Conservation (phyloP, 1,140 invertebrate genomes). For the Hypsibius dujardini region DNA sequence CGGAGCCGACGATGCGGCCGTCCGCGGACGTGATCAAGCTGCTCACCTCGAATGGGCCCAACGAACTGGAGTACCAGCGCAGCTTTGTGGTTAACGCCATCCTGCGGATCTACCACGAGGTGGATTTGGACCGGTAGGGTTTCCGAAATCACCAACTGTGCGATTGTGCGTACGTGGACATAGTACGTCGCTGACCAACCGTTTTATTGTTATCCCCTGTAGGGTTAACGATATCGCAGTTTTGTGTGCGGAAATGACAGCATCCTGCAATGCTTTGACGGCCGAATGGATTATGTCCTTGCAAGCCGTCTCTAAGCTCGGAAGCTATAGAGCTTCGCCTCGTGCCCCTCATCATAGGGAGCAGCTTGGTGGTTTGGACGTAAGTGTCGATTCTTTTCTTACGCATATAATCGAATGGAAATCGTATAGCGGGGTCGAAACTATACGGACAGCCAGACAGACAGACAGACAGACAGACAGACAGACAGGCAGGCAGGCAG, state of each 20-base stretch:
- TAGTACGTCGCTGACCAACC: no score
- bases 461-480: no score
- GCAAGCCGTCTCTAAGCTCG: not conserved
- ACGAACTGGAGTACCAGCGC: slow-evolving; percentile 56
- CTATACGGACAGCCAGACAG: no score
- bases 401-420: no score
- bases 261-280: slow-evolving; percentile 71
- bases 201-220: not conserved
- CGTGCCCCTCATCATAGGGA: no score
- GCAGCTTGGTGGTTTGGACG: no score
- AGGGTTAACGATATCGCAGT: slow-evolving; percentile 83
- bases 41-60: slow-evolving; percentile 34
- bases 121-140: slow-evolving; percentile 31
- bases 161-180: not conserved
- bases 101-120: slow-evolving; percentile 57
- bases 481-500: no score
- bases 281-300: slow-evolving; percentile 62
- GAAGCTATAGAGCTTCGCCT: no score
- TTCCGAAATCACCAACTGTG: no score
- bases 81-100: slow-evolving; percentile 88
- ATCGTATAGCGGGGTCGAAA: no score
- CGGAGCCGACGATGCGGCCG: not conserved
- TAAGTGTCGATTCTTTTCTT: no score
- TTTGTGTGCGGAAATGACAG: slow-evolving; percentile 81
- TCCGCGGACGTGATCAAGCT: slow-evolving; percentile 45